Base-by-base conservation (phyloP, 2,113 vertebrate genomes). In the Sphyrna mokarran region DNA sequence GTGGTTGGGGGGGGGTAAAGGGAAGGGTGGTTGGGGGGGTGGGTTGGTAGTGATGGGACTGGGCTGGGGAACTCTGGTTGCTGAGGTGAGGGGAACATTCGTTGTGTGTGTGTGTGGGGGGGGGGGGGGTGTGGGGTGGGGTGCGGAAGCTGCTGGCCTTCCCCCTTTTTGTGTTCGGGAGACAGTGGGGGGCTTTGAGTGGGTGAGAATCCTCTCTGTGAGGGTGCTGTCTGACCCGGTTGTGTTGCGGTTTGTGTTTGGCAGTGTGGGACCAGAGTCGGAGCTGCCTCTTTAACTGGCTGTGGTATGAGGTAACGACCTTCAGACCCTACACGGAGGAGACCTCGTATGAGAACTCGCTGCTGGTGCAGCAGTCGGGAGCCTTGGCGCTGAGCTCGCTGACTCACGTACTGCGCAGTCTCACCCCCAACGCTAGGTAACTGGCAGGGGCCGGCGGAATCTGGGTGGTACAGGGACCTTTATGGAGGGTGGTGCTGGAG, bases 251-350 rank as follows among this genome's bases (percentile, higher is more conserved):
- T 97, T 29, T 96, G 2, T 86, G 95, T 91, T 96, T 93, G 96
- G 0, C 96, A 99, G 99, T 99, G 97, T 99, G 99, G 99, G 99
- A 99, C 97, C 99, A 99, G 96, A 98, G 98, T 76, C 99, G 99
- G 96, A 98, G 98, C 97, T 99, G 99, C 91, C 98, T 98, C 96
- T 99, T 98, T 96, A 99, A 99, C 96, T 99, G 99, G 99, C 97
- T 99, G 96, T 99, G 99, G 99, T 99, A 98, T 97, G 99, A 99
- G 97, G 99, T 98, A 43, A 99, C 99, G 83, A 99, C 99, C 0
- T 99, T 98, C 90, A 98, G 97, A 96, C 98, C 98, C 83, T 99
- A 99, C 1, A 93, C 97, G 1, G 99, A 99, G 97, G 99, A 99
- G 98, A 99, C 99, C 0, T 99, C 99, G 0, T 99, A 99, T 0